phyloP scores from a whole-genome alignment of 2,797 vertebrate genomes.

The Labroides dimidiatus region DNA sequence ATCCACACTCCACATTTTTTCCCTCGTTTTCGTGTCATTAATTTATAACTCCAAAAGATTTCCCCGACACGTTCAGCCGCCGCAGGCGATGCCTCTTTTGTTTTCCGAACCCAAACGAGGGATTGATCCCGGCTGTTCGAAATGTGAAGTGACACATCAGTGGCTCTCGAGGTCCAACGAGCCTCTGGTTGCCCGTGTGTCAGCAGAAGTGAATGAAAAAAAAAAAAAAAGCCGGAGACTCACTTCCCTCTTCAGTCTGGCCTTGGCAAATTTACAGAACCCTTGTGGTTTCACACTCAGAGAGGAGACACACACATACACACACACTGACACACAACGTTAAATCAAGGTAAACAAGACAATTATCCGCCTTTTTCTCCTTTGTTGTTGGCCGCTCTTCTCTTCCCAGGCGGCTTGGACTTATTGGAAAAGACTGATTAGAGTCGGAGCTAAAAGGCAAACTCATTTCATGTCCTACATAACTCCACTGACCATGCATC shows the following conservation, averaged over 20 bases:
- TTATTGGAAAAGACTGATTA: slow-evolving; percentile 26
- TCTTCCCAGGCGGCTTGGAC: slow-evolving; percentile 4
- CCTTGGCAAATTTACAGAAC: slow-evolving; percentile 50
- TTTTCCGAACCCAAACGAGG: slow-evolving; percentile 47
- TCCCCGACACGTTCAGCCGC: slow-evolving; percentile 3
- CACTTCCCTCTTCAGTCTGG: slow-evolving; percentile 41
- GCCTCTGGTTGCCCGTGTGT: slow-evolving; percentile 53
- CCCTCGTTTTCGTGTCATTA: not conserved
- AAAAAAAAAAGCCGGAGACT: slow-evolving; percentile 44
- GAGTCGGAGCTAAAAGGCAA: slow-evolving; percentile 30
- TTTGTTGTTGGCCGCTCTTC: not conserved
- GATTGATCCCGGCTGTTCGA: slow-evolving; percentile 44
- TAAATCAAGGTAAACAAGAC: slow-evolving; percentile 65
- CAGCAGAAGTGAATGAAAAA: slow-evolving; percentile 61
- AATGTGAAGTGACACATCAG: slow-evolving; percentile 48
- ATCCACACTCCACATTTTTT: not conserved
- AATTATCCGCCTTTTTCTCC: slow-evolving; percentile 33
- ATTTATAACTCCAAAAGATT: slow-evolving; percentile 19
- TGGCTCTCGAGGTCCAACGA: slow-evolving; percentile 43
- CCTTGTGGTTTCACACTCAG: slow-evolving; percentile 47
- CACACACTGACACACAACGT: slow-evolving; percentile 6
- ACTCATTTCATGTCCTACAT: slow-evolving; percentile 35
- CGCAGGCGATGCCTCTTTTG: slow-evolving; percentile 3
- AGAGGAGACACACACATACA: too few relatives aligned
- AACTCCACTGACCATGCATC: slow-evolving; percentile 2